Percentiles rank a stretch among this genome's conserved stretches.
phyloP scores from a whole-genome alignment of 2,113 vertebrate genomes.

The Odontophorus gujanensis region DNA sequence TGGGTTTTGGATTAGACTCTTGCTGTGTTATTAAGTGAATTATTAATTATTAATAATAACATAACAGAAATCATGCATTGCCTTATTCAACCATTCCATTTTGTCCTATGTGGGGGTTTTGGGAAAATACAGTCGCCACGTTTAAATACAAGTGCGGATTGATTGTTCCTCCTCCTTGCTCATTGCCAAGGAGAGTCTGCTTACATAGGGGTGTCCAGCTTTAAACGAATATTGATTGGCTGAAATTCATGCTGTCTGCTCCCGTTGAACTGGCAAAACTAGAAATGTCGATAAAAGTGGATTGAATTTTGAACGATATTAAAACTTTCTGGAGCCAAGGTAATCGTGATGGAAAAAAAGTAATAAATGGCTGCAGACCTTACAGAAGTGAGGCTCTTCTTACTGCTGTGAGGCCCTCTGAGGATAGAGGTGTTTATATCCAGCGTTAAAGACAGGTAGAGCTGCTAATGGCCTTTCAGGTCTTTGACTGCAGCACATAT shows the following conservation, averaged over 20 bases:
- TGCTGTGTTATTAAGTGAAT: conserved; percentile 70
- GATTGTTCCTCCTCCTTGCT: conserved; percentile 37
- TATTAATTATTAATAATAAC: conserved; percentile 72
- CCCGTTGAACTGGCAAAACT: conserved; percentile 72
- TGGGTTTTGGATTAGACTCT: conserved; percentile 52
- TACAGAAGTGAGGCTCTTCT: not conserved
- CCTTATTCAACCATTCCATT: conserved; percentile 64
- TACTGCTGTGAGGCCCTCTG: conserved; percentile 13
- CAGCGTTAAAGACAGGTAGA: not conserved
- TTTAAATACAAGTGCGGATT: conserved; percentile 65
- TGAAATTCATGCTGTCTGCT: conserved; percentile 72
- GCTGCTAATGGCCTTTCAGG: conserved; percentile 8
- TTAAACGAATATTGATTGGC: conserved; percentile 75
- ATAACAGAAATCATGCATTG: conserved; percentile 68
- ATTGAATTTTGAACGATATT: conserved; percentile 71
- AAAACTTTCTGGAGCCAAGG: conserved; percentile 75
- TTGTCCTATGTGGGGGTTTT: conserved; percentile 46
- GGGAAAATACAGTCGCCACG: not conserved
- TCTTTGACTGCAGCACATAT: not conserved
- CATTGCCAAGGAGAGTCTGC: conserved; percentile 55
- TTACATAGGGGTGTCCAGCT: conserved; percentile 61
- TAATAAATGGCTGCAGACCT: conserved; percentile 70
- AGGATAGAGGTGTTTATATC: conserved; percentile 10
- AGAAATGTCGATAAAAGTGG: conserved; percentile 73
- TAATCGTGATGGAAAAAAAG: conserved; percentile 73